These are phyloP conservation scores for Microcebus murinus DNA, from an alignment of 2,113 vertebrate species.

Conservation along the genomic window DNA sequence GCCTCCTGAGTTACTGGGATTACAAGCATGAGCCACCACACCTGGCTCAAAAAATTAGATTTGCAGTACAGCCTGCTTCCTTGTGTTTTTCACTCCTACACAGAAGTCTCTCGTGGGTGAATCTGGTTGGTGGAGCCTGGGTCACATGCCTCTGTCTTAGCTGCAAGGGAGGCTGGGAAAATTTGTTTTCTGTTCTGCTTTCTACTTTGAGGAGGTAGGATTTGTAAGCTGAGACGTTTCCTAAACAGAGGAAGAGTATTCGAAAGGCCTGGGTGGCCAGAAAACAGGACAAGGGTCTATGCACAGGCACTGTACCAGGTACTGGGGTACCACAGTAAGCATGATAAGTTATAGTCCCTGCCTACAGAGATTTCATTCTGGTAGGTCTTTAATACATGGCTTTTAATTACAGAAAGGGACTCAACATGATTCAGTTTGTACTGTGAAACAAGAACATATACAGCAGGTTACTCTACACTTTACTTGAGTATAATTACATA, in stretches of 20 bases:
- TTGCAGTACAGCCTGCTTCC: not conserved
- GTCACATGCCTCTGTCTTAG: not conserved
- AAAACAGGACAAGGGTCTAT: not conserved
- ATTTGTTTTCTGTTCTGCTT: not conserved
- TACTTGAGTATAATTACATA: not conserved
- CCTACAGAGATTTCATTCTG: not conserved
- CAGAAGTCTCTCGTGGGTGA: not conserved
- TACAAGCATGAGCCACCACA: too few relatives aligned
- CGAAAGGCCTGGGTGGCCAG: not conserved
- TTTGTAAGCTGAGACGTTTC: not conserved
- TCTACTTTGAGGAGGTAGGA: not conserved
- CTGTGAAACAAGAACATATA: not conserved
- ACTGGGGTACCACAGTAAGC: not conserved
- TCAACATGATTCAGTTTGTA: not conserved
- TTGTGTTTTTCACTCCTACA: not conserved
- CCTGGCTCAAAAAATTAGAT: not conserved
- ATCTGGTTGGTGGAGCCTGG: not conserved
- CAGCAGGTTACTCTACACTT: not conserved
- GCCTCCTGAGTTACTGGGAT: too few relatives aligned
- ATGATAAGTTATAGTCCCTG: accelerated
- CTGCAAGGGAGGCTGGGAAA: not conserved
- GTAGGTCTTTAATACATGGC: not conserved
- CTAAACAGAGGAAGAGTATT: not conserved
- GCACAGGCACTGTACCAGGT: not conserved
- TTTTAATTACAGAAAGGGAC: not conserved